Percentiles rank a stretch among this genome's conserved stretches.
phyloP scores from a whole-genome alignment of 2,797 vertebrate species.

The Bucorvus abyssinicus region DNA sequence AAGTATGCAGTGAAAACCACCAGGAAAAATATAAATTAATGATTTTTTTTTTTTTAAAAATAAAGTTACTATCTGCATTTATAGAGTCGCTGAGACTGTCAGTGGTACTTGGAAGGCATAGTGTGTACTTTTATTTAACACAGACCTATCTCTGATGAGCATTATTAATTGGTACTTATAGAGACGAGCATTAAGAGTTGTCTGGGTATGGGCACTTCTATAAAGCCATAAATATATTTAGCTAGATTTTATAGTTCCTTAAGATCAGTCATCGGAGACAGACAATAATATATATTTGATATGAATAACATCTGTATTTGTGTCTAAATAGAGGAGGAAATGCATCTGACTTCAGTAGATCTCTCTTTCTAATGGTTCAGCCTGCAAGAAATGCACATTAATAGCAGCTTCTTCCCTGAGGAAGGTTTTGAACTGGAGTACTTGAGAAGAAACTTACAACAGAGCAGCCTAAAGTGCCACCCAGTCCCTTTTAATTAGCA shows the following conservation, averaged over 20 bases:
- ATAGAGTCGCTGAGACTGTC: background rate
- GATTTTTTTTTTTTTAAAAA: background rate
- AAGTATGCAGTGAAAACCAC: background rate
- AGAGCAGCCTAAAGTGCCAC: slow-evolving; percentile 69
- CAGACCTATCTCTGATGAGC: background rate
- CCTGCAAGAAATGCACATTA: slow-evolving; percentile 58
- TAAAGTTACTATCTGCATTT: background rate
- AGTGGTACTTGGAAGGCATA: background rate
- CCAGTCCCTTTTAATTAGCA: slow-evolving; percentile 79
- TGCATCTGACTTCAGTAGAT: slow-evolving; percentile 51
- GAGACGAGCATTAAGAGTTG: background rate
- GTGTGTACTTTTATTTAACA: background rate
- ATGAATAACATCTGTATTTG: slow-evolving; percentile 51
- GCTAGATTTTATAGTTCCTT: slow-evolving; percentile 14
- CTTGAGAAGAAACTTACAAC: slow-evolving; percentile 52
- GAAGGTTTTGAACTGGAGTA: slow-evolving; percentile 50
- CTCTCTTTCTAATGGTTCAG: slow-evolving; percentile 52
- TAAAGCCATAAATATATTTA: slow-evolving; percentile 1
- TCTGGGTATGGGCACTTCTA: background rate
- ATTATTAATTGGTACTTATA: slow-evolving; percentile 40
- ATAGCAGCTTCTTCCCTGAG: slow-evolving; percentile 51
- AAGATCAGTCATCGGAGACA: background rate
- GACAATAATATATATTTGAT: slow-evolving; percentile 29
- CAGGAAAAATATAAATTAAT: background rate
- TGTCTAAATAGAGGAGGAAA: slow-evolving; percentile 57